Base-by-base conservation (phyloP, 2,797 vertebrate genomes). In the Erpetoichthys calabaricus region DNA sequence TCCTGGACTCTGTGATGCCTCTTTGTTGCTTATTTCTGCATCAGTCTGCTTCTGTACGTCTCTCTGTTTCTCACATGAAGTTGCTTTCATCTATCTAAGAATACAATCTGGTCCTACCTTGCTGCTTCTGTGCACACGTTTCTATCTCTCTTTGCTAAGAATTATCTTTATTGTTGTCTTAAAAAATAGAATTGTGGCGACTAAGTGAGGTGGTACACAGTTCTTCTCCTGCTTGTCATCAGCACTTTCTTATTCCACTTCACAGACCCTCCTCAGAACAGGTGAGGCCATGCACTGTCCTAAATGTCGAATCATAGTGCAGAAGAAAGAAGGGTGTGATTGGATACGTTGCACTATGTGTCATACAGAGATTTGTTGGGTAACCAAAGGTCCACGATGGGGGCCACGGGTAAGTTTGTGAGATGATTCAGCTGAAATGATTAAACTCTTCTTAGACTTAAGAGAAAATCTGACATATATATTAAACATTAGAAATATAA, bases 281-380 rank as follows among this genome's bases (percentile, higher is more conserved):
- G 86, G 86, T 3, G 83, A 89, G 66, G 86, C 86, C 1, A 86
- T 87, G 85, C 81, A 84, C 70, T 89, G 86, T 64, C 86, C 86
- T 2, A 81, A 86, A 70, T 89, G 86, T 65, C 78, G 83, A 59
- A 88, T 89, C 62, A 86, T 87, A 43, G 79, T 88, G 54, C 86
- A 89, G 71, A 88, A 88, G 67, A 86, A 86, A 65, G 86, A 86
- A 57, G 86, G 86, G 45, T 89, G 86, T 58, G 86, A 89, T 73
- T 89, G 86, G 86, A 65, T 89, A 56, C 83, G 85, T 55, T 89
- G 86, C 70, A 85, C 86, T 44, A 83, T 89, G 55, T 88, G 86
- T 69, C 85, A 89, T 73, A 86, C 81, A 7, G 86, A 89, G 76
- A 89, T 89, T 75, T 89, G 85, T 71, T 89, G 85, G 86, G 84